Conservation (phyloP, 2,113 vertebrate genomes). For the Andinoacara biseriatus region DNA sequence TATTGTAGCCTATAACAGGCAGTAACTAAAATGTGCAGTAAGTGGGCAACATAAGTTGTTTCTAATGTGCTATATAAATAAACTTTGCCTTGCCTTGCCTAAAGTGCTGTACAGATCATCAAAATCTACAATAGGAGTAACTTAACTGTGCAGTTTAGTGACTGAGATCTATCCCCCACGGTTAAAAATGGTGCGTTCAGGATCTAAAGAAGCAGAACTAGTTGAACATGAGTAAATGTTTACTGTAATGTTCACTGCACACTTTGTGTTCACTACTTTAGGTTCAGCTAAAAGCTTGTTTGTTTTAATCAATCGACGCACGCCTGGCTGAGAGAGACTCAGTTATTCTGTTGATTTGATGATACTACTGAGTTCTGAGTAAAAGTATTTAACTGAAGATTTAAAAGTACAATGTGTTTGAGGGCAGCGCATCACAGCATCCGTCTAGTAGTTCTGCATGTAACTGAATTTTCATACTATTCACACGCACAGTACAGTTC, state of each 20-base stretch:
- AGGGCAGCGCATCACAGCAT: not conserved
- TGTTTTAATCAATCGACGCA: too few species aligned
- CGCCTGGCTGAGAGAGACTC: not conserved
- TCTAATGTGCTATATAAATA: too few species aligned
- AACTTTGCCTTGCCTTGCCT: too few species aligned
- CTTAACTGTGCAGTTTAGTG: not conserved
- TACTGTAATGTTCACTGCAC: not conserved
- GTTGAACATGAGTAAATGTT: not conserved
- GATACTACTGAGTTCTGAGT: too few species aligned
- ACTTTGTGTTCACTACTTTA: not conserved
- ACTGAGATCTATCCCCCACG: not conserved
- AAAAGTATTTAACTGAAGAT: too few species aligned
- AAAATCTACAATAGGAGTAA: too few species aligned
- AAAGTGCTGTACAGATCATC: too few species aligned
- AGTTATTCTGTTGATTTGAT: not conserved
- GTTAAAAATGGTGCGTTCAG: not conserved
- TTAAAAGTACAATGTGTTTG: slow-evolving; percentile 39
- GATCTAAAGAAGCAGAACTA: not conserved
- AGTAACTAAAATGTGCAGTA: too few species aligned
- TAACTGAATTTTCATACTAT: not conserved
- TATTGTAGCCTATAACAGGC: not conserved
- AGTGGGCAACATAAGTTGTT: too few species aligned
- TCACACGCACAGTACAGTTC: too few species aligned
- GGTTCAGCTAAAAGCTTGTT: not conserved
- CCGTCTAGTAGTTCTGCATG: not conserved